Base-by-base conservation (phyloP, 2,888 invertebrate genomes). In the Deilephila elpenor region DNA sequence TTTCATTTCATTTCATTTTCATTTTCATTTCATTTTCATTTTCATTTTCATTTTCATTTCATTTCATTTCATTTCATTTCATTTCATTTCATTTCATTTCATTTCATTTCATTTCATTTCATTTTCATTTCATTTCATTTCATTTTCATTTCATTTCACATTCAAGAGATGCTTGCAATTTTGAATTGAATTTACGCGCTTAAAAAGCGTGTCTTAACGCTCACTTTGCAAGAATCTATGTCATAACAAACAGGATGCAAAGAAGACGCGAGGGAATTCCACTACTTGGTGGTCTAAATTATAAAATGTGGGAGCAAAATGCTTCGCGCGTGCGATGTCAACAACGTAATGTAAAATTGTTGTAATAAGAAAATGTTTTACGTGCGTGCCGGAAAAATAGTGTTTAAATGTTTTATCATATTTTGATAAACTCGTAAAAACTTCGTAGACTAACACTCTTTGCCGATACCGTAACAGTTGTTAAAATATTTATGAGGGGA, bases 401-500 rank as follows among this genome's bases (percentile, higher is more conserved):
- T 59, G 71, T 59, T 70, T 11, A 51, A 71, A 56, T 59, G 59
- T 71, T 71, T 37, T 71, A 71, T 59, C 37, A 59, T 34, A 72
- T 56, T 72, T 72, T 72, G 37, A 72, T 72, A 56, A 59, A 56
- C n/a, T 20, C 32, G 14, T 56, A 72, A 20, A 59, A 72, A 72
- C 37, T 59, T 56, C 37, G 59, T 37, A 17, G 37, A 67, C 59
- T 59, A 34, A 53, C 51, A 59, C 64, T 51, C 56, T 67, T 37
- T 25, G 7, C 64, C 67, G 37, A 64, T 59, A 56, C 37, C 44
- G 70, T 59, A 72, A 53, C 72, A 83, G 85, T 86, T 86, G 84
- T 85, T 87, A 87, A 89, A 90, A 90, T 91, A 91, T 91, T 91
- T 91, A 91, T 90, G 86, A 89, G 86, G 74, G 75, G 85, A 86